These are phyloP conservation scores for Pipistrellus kuhlii DNA, from an alignment of 2,797 vertebrate genomes.

Conservation along the genomic window DNA sequence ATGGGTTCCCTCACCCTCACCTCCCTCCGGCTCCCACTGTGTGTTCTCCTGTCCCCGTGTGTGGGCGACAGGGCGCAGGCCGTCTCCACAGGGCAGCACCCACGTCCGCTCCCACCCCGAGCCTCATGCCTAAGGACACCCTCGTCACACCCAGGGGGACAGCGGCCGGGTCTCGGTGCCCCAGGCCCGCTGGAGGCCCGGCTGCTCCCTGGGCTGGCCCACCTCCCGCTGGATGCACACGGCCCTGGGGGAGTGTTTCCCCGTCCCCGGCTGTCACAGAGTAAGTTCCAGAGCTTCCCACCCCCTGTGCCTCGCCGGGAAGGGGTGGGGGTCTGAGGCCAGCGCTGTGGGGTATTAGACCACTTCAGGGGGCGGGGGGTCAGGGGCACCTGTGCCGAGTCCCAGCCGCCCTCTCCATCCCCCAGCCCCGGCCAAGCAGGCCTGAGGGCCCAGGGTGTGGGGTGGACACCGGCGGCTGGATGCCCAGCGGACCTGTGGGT, in stretches of 20 bases:
- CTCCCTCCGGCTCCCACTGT: not conserved
- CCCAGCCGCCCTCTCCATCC: not conserved
- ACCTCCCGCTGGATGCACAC: not conserved
- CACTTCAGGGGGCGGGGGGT: too few species aligned
- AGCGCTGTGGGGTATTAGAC: not conserved
- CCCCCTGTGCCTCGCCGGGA: not conserved
- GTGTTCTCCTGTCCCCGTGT: not conserved
- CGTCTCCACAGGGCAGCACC: not conserved
- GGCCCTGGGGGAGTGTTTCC: not conserved
- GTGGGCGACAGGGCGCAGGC: not conserved
- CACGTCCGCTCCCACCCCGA: conserved; percentile 59
- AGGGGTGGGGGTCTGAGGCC: fast-evolving
- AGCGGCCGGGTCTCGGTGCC: not conserved
- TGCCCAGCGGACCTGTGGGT: not conserved
- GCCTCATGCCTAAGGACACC: conserved; percentile 51
- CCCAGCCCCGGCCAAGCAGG: too few species aligned
- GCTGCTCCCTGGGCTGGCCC: not conserved
- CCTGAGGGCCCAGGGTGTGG: not conserved
- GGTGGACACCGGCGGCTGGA: fast-evolving
- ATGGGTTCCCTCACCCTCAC: conserved; percentile 48
- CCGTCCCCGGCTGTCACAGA: too few species aligned
- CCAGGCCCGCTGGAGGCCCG: not conserved
- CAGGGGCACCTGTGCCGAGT: too few species aligned
- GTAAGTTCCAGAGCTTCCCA: fast-evolving
- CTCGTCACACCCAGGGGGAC: conserved; percentile 71